Conservation (phyloP, 2,113 vertebrate genomes). For the Hepsetus odoe region DNA sequence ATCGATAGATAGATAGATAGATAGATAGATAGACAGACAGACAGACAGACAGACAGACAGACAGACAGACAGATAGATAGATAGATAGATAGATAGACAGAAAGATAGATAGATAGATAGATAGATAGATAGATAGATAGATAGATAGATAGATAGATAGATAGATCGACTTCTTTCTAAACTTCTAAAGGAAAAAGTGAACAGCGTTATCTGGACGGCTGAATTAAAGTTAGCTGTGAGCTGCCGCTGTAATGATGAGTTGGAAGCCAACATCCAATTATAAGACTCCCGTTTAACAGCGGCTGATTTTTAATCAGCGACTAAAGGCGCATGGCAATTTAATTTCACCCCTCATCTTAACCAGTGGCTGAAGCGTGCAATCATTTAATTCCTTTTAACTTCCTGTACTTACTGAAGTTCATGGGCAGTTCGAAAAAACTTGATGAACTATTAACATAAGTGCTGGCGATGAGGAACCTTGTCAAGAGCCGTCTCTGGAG, state of each 20-base stretch:
- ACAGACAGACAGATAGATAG: too few relatives aligned
- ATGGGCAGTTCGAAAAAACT: not conserved
- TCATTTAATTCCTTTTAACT: conserved; percentile 6
- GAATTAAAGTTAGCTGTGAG: not conserved
- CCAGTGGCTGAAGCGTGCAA: not conserved
- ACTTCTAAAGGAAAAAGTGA: too few relatives aligned
- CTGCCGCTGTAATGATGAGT: not conserved
- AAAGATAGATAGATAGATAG: too few relatives aligned
- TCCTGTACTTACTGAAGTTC: conserved; percentile 12
- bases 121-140: too few relatives aligned
- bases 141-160: too few relatives aligned
- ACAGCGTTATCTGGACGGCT: too few relatives aligned
- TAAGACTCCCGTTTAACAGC: not conserved
- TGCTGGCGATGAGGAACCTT: not conserved
- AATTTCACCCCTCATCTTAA: conserved; percentile 14
- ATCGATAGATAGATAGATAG: too few relatives aligned
- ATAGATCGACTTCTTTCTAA: too few relatives aligned
- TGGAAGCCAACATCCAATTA: not conserved
- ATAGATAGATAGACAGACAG: too few relatives aligned
- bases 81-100: too few relatives aligned
- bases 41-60: too few relatives aligned
- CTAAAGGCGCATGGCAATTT: not conserved
- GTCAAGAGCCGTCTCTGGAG: conserved; percentile 23
- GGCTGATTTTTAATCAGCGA: not conserved
- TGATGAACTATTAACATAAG: conserved; percentile 15